phyloP scores from a whole-genome alignment of 2,113 vertebrate species.

The Spheniscus mendiculus region DNA sequence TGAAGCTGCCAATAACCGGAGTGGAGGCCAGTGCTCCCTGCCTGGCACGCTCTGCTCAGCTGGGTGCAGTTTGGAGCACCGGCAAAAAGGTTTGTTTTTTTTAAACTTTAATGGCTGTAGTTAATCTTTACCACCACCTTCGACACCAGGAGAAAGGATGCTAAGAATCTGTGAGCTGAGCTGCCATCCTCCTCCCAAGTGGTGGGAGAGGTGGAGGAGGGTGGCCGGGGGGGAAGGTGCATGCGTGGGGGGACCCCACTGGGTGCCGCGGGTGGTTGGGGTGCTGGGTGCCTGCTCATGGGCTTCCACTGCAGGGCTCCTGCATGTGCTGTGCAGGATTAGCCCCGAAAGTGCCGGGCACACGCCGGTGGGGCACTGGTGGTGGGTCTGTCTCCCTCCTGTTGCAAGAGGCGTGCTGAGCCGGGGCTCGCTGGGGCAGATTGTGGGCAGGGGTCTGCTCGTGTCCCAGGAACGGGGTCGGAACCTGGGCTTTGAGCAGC shows the following conservation, averaged over 20 bases:
- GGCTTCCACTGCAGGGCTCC: not conserved
- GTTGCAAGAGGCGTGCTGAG: not conserved
- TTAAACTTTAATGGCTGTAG: not conserved
- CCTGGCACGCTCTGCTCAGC: not conserved
- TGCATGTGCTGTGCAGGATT: not conserved
- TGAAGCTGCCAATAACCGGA: not conserved
- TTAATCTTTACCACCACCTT: not conserved
- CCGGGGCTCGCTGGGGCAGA: not conserved
- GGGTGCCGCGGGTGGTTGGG: too few relatives aligned
- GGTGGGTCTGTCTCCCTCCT: not conserved
- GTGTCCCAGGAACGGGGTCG: fast-evolving
- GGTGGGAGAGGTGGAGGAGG: not conserved
- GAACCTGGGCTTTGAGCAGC: not conserved
- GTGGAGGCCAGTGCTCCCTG: fast-evolving
- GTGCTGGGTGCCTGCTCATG: fast-evolving
- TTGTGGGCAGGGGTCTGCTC: not conserved
- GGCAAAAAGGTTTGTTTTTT: not conserved
- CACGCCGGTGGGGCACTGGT: not conserved
- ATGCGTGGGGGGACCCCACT: fast-evolving
- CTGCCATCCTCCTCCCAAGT: fast-evolving
- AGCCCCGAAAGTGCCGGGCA: fast-evolving
- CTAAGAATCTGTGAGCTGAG: not conserved
- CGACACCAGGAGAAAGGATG: not conserved
- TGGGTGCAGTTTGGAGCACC: not conserved
- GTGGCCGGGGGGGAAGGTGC: not conserved